Evolutionary conservation across 2,797 vertebrate species (phyloP).

Genomic region (Coluber constrictor): DNA sequence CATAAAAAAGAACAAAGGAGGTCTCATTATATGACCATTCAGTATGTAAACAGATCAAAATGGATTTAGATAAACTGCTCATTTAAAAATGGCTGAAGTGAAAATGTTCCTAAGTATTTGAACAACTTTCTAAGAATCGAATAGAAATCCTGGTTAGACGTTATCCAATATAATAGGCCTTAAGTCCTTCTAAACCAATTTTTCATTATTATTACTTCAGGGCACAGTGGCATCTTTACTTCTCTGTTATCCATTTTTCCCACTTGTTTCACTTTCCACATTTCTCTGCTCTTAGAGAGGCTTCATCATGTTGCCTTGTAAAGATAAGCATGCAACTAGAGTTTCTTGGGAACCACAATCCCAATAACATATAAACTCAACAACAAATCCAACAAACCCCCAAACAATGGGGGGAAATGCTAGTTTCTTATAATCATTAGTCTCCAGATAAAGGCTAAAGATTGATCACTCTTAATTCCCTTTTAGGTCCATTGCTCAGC

Average conservation of each 20-base stretch:
- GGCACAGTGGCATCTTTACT: neutral
- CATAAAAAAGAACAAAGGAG: neutral
- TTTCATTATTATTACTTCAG: neutral
- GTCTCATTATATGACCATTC: neutral
- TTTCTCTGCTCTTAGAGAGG: neutral
- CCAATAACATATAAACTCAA: neutral
- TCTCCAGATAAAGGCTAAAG: neutral
- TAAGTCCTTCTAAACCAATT: neutral
- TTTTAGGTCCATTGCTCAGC: neutral
- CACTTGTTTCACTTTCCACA: neutral
- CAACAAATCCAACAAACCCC: neutral
- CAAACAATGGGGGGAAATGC: neutral
- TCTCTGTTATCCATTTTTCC: neutral
- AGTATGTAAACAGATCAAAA: neutral
- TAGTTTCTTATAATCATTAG: neutral
- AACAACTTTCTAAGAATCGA: neutral
- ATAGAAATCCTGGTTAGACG: neutral
- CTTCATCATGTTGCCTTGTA: neutral
- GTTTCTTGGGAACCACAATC: neutral
- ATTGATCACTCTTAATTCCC: neutral
- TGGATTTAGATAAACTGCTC: neutral
- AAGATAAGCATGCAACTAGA: neutral
- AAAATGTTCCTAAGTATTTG: neutral
- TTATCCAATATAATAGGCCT: neutral
- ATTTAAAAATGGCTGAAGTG: neutral